phyloP scores from a whole-genome alignment of 2,888 invertebrate genomes.

The Protophormia terraenovae region DNA sequence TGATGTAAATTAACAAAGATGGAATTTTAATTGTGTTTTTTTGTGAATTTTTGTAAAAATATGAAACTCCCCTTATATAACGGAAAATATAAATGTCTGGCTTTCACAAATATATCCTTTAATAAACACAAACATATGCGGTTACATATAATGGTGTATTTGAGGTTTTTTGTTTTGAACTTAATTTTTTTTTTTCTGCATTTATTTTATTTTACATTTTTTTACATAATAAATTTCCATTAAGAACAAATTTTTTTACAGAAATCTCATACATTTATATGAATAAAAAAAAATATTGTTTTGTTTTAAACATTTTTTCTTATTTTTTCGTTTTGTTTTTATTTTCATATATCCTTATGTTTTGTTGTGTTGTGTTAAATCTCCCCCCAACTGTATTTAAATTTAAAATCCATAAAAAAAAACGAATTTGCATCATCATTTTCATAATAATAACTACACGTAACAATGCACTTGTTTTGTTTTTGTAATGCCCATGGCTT shows the following conservation, averaged over 20 bases:
- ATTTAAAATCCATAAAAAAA: constrained; percentile 8
- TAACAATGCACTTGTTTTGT: constrained; percentile 57
- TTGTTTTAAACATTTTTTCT: constrained; percentile 28
- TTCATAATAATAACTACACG: too few relatives aligned
- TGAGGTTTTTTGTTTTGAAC: constrained; percentile 39
- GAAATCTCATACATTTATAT: not conserved
- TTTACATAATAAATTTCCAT: constrained; percentile 21
- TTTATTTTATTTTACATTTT: too few relatives aligned
- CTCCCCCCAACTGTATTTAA: not conserved
- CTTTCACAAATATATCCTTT: not conserved
- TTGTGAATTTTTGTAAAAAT: too few relatives aligned
- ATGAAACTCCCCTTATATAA: not conserved
- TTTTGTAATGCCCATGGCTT: constrained; percentile 46
- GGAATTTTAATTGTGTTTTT: too few relatives aligned
- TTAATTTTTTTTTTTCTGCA: not conserved
- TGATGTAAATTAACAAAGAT: too few relatives aligned
- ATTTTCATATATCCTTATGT: constrained; percentile 33
- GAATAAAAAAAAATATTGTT: constrained; percentile 26
- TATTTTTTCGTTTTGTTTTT: constrained; percentile 27
- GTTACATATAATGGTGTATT: constrained; percentile 33
- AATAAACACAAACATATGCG: constrained; percentile 34
- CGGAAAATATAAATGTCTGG: not conserved
- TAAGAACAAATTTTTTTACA: not conserved
- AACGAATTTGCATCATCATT: constrained; percentile 14
- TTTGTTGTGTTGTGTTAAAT: constrained; percentile 21